Evolutionary conservation across 2,888 invertebrate species (phyloP).

Genomic region (Altica lythri): DNA sequence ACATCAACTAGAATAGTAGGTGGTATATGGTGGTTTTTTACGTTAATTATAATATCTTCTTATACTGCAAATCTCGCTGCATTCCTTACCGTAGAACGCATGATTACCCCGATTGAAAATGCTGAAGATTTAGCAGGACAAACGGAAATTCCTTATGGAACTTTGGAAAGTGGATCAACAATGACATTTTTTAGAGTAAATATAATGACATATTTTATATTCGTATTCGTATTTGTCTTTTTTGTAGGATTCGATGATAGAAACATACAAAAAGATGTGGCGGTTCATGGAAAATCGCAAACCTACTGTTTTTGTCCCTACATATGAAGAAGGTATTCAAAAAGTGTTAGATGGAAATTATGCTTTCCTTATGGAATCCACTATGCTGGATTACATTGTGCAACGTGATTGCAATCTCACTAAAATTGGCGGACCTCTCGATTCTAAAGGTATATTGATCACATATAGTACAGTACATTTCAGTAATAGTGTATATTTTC

Average conservation of each 20-base stretch:
- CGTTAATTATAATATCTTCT: conserved; percentile 86
- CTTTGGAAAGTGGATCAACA: conserved; percentile 81
- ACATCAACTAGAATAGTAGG: conserved; percentile 81
- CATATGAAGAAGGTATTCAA: conserved; percentile 78
- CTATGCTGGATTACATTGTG: conserved; percentile 82
- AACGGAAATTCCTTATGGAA: conserved; percentile 83
- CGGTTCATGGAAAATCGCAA: conserved; percentile 76
- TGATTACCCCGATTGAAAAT: conserved; percentile 85
- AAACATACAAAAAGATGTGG: conserved; percentile 83
- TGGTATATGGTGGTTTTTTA: conserved; percentile 92
- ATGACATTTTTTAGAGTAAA: conserved; percentile 87
- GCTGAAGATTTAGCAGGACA: conserved; percentile 83
- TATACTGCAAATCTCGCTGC: conserved; percentile 93
- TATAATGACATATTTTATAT: conserved; percentile 89
- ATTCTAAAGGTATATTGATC: conserved; percentile 66
- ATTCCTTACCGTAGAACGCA: conserved; percentile 86
- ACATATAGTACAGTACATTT: too few species aligned
- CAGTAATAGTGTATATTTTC: too few species aligned
- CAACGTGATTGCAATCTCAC: conserved; percentile 84
- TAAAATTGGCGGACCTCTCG: conserved; percentile 82
- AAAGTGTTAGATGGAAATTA: conserved; percentile 79
- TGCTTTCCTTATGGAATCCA: conserved; percentile 89
- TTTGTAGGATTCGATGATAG: conserved; percentile 75
- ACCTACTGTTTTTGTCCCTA: conserved; percentile 72
- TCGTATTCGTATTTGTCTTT: conserved; percentile 53